Evolutionary conservation across 2,797 vertebrate species (phyloP), one percentile per base, ranked within the genome.

Genomic region (Percopsis omiscomaycus): DNA sequence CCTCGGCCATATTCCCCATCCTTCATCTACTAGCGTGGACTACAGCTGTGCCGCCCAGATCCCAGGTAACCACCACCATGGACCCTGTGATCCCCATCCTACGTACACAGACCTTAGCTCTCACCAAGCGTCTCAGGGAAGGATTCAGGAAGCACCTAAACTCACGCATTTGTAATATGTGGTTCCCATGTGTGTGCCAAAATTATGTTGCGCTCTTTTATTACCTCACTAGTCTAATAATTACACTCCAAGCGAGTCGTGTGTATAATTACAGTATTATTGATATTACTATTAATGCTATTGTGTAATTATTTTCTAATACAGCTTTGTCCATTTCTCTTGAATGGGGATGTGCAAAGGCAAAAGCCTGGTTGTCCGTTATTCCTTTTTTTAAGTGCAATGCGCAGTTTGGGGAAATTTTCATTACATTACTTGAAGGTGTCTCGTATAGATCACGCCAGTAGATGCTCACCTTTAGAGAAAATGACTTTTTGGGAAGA

Each of bases 91-190:
- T 92, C 98, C 98, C 81, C 98, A 99, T 69, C 98, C 97, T 81
- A 99, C 97, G 83, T 99, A 99, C 91, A 99, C 97, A 94, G 97
- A 99, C 93, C 96, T 99, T 87, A 96, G 95, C 80, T 97, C 98
- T 81, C 98, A 97, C 85, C 98, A 99, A 90, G 93, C 95, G 82
- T 95, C 98, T 98, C 98, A 99, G 98, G 98, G 98, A 97, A 95
- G 98, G 93, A 95, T 99, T 93, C 95, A 96, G 90, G 98, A 99
- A 93, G 97, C 95, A 75, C 98, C 98, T 85, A 99, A 99, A 93
- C 95, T 99, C 81, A 99, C 98, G 84, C 98, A 99, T 95, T 96
- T 99, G 96, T 99, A 98, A 90, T 86, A 78, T 68, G 81, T 84
- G 81, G 90, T 92, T 80, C 72, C 47, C 73, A 52, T 64, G 72